These are phyloP conservation scores for Dasysyrphus tricinctus DNA, from an alignment of 2,888 invertebrate genomes.

Conservation along the genomic window DNA sequence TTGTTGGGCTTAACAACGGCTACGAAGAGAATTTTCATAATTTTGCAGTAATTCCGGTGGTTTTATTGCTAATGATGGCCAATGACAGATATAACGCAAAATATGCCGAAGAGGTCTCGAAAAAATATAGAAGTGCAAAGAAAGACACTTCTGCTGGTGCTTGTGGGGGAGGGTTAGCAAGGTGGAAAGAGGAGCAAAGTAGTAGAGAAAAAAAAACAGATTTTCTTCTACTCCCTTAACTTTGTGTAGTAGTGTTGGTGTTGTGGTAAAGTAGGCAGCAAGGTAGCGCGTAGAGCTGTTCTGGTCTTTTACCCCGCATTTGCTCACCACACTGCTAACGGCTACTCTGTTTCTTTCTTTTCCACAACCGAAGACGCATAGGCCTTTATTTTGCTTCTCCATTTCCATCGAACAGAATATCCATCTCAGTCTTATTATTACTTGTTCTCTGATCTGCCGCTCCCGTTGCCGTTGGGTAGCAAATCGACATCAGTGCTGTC, in stretches of 20 bases:
- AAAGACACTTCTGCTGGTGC: constrained; percentile 40
- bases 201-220: constrained; percentile 34
- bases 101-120: constrained; percentile 48
- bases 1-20: constrained; percentile 11
- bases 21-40: constrained; percentile 46
- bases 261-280: constrained; percentile 4
- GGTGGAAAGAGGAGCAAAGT: neutral
- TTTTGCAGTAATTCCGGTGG: constrained; percentile 53
- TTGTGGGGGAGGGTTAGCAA: constrained; percentile 11
- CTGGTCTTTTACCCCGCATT: constrained; percentile 59
- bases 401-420: constrained; percentile 6
- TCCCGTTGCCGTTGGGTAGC: neutral
- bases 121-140: constrained; percentile 21
- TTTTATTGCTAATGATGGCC: constrained; percentile 11
- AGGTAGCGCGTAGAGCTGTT: constrained; percentile 8
- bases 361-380: constrained; percentile 52
- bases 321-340: constrained; percentile 15
- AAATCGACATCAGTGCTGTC: neutral
- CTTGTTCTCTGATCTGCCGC: neutral
- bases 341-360: constrained; percentile 47
- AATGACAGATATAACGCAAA: constrained; percentile 62
- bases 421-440: neutral
- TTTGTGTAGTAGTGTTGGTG: constrained; percentile 38
- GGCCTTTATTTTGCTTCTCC: constrained; percentile 70
- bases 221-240: constrained; percentile 64